Evolutionary conservation across 2,113 vertebrate genomes (phyloP).

Genomic region (Oryzias celebensis): DNA sequence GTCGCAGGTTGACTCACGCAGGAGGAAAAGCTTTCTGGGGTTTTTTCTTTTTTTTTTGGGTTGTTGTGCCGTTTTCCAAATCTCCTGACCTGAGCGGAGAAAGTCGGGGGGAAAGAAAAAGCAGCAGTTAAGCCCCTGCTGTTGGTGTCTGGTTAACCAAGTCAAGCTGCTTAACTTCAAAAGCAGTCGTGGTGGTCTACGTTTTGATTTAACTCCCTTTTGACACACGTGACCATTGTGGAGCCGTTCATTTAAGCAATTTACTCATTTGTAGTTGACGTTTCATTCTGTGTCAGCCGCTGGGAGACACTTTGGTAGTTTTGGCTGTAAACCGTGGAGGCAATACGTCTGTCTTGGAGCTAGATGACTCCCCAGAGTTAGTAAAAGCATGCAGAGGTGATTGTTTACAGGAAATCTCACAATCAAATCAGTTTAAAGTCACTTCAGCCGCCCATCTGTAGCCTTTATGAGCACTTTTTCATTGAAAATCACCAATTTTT

Average conservation of each 20-base stretch:
- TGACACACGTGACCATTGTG: constrained; percentile 14
- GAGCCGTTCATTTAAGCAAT: constrained; percentile 9
- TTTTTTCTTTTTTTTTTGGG: too few relatives aligned
- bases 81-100: constrained; percentile 4
- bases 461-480: too few relatives aligned
- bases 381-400: too few relatives aligned
- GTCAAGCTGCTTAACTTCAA: constrained; percentile 42
- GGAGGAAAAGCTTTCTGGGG: background rate
- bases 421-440: too few relatives aligned
- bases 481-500: too few relatives aligned
- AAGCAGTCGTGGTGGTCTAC: constrained; percentile 41
- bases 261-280: background rate
- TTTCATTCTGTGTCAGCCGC: background rate
- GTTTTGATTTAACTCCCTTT: constrained; percentile 6
- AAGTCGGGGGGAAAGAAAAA: background rate
- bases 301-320: too few relatives aligned
- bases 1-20: background rate
- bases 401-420: too few relatives aligned
- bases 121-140: constrained; percentile 42
- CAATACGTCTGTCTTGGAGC: too few relatives aligned
- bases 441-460: too few relatives aligned
- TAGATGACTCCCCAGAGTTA: too few relatives aligned
- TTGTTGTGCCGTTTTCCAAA: background rate
- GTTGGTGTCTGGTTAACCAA: constrained; percentile 31
- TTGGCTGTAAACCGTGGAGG: background rate